Evolutionary conservation across 2,888 invertebrate species (phyloP), one percentile per base, ranked within the genome.

Genomic region (Nomada lathburiana): DNA sequence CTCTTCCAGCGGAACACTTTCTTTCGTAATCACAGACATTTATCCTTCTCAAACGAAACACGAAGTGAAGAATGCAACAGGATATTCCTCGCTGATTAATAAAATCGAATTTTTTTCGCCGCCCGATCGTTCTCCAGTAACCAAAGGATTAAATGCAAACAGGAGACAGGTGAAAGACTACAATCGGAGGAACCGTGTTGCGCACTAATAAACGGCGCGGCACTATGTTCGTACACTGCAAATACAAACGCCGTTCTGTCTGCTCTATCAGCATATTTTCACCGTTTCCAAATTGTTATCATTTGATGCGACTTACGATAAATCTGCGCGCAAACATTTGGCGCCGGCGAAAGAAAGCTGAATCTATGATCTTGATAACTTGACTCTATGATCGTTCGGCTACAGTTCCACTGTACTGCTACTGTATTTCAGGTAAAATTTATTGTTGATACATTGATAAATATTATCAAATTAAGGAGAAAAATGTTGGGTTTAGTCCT

Each of bases 371-470:
- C 16, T 16, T 2, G 16, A 67, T 60, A 16, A 0, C 52, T 55
- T 68, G 50, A 50, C 42, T 52, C 20, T 53, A 47, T 53, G 18
- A 63, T 29, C 57, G 73, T 63, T 16, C 11, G 36, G 20, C 1
- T 13, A 36, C 10, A 20, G 10, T 20, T 53, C 18, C n/a, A 20
- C 36, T 36, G 36, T 36, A 36, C 36, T 0, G 29, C 42, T 65
- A 36, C 36, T 5, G 36, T 29, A 1, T 60, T 47, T 23, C 42
- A 47, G 42, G 50, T 55, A n/a, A 3, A 11, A 59, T 26, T 9
- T n/a, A 36, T 52, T 84, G 57, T 86, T 86, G 80, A 82, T 82
- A 86, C 29, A 67, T 65, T 85, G 83, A 87, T 87, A 87, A 87
- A 71, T n/a, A 71, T 23, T 4, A 10, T 36, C 16, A 11, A 63